These are phyloP conservation scores for Lophius piscatorius DNA, from an alignment of 2,113 vertebrate species.

Conservation along the genomic window DNA sequence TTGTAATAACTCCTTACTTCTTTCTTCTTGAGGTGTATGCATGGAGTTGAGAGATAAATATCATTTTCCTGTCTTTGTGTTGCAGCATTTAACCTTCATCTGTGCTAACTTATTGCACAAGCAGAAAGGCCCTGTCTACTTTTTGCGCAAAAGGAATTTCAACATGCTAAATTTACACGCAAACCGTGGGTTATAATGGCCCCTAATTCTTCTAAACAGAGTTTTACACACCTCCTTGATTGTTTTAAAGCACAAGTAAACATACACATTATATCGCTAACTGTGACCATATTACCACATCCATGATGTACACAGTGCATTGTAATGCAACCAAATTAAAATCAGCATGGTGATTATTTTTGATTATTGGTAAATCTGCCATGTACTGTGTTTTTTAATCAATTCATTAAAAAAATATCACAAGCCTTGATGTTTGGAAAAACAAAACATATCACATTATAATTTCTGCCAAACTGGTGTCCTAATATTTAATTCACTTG, in stretches of 20 bases:
- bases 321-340: not conserved
- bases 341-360: not conserved
- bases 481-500: no score
- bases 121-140: not conserved
- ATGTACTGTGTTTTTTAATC: not conserved
- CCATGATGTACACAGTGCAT: no score
- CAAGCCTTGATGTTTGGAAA: no score
- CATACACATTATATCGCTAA: no score
- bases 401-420: not conserved
- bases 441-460: no score
- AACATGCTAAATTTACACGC: slow-evolving; percentile 3
- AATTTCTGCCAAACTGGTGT: no score
- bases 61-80: not conserved
- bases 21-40: not conserved
- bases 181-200: no score
- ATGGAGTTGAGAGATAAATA: not conserved
- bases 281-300: no score
- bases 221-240: not conserved
- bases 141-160: not conserved
- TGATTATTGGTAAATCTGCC: not conserved
- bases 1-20: slow-evolving; percentile 9
- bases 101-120: not conserved
- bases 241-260: not conserved
- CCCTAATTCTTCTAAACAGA: not conserved
- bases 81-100: slow-evolving; percentile 7